Evolutionary conservation across 2,888 invertebrate species (phyloP), one percentile per base, ranked within the genome.

Genomic region (Acleris literana): DNA sequence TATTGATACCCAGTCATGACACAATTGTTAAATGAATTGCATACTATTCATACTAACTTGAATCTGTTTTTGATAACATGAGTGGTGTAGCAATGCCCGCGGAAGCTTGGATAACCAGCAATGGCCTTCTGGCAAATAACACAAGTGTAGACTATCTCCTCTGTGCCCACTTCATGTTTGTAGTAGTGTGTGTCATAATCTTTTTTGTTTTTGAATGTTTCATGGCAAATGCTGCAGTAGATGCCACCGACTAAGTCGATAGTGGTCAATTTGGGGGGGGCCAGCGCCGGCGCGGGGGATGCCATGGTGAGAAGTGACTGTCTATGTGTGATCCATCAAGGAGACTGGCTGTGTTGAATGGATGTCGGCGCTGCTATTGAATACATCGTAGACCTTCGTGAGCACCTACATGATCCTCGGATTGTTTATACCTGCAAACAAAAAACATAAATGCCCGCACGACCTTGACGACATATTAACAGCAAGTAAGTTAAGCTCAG

Each of bases 51-150:
- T 63, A 81, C 93, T 88, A 74, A 94, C 94, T 89, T 93, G 77
- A 90, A 93, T 82, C 92, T 88, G 62, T 93, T 88, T 76, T 93
- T 94, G 20, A 88, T 88, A 51, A 94, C 93, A 78, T 94, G 94
- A 13, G 83, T 82, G 56, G 79, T 78, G 77, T 94, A 94, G 81
- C 94, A 94, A 80, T 94, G 94, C 33, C 93, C 93, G 63, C 94
- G 87, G 82, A 94, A 94, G 64, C 92, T 93, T 2, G 93, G 88
- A 78, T 94, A 94, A 62, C 90, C 90, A 44, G 86, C 82, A 69
- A 93, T 88, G 69, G 93, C 90, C 73, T 93, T 93, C 72, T 86
- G 86, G 77, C 94, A 94, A 69, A 88, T 88, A 7, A 94, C 92
- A 77, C 94, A 94, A 7, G 94, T 94, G 80, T 94, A 94, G 20